Evolutionary conservation across 2,888 invertebrate species (phyloP).

Genomic region (Agonopterix arenella): DNA sequence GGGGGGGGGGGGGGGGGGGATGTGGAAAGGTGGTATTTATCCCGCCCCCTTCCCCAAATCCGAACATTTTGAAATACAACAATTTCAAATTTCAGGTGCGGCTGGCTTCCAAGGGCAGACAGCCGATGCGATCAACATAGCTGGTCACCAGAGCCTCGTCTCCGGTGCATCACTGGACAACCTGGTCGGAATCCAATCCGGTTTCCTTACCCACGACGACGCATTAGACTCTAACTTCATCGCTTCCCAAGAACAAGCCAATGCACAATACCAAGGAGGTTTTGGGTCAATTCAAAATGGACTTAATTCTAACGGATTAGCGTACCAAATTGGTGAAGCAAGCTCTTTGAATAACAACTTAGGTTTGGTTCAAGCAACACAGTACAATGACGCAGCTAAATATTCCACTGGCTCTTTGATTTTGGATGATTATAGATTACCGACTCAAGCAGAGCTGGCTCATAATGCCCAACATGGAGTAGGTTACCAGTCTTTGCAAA

Average conservation of each 20-base stretch:
- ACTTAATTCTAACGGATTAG: slow-evolving; percentile 13
- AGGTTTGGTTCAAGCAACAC: slow-evolving; percentile 52
- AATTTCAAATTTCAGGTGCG: slow-evolving; percentile 41
- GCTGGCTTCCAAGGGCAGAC: slow-evolving; percentile 65
- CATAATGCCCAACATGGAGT: slow-evolving; percentile 10
- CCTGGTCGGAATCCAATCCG: slow-evolving; percentile 61
- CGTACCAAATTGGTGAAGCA: slow-evolving; percentile 27
- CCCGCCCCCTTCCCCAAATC: too few relatives aligned
- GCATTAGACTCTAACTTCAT: slow-evolving; percentile 58
- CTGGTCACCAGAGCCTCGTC: slow-evolving; percentile 62
- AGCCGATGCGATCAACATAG: slow-evolving; percentile 64
- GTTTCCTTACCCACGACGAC: slow-evolving; percentile 47
- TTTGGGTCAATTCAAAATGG: neutral
- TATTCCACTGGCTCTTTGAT: slow-evolving; percentile 63
- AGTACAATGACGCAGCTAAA: slow-evolving; percentile 39
- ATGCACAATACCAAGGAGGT: slow-evolving; percentile 15
- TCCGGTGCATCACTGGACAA: slow-evolving; percentile 65
- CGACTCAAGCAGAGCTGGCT: slow-evolving; percentile 30
- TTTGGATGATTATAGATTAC: slow-evolving; percentile 61
- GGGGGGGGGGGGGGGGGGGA: too few relatives aligned
- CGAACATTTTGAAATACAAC: neutral
- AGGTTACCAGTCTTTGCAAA: slow-evolving; percentile 4
- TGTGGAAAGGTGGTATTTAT: too few relatives aligned
- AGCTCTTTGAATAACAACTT: slow-evolving; percentile 20
- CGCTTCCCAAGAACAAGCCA: slow-evolving; percentile 51